Evolutionary conservation across 2,113 vertebrate species (phyloP), one percentile per base, ranked within the genome.

Genomic region (Corythoichthys haematopterus): DNA sequence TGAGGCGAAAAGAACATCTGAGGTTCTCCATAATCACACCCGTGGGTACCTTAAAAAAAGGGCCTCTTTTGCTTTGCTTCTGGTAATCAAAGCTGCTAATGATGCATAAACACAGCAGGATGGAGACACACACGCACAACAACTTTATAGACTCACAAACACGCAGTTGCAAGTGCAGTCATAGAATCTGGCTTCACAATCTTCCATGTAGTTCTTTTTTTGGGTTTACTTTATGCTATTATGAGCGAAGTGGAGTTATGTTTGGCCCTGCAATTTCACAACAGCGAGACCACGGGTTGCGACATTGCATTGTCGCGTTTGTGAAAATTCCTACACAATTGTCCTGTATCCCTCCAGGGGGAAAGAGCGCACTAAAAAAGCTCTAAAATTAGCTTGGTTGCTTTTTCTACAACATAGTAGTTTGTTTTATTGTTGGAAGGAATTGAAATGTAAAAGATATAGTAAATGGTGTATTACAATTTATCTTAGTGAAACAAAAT

Each of bases 1-100:
- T 61, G 16, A 14, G 74, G 74, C 71, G 12, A 1, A 4, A 51
- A 70, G 58, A 78, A 62, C 69, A 70, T 76, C 77, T 82, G 76
- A 76, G 73, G 55, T 60, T 65, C 57, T 69, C 67, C 55, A 28
- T 76, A 68, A 67, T 52, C 53, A 72, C 50, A 60, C 60, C 59
- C 48, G 70, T 15, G 16, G 11, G 36, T 28, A 53, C 59, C 28
- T 56, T 56, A 3, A 56, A 56, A 35, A 56, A 2, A 2, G 28
- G 2, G 13, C 14, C 28, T 40, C 45, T 47, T 37, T 64, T 48
- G 3, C 65, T 59, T 67, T 56, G 52, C 35, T 46, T 60, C 13
- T 50, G 52, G 36, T 81, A 37, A 65, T 70, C 12, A 47, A 61
- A 28, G 7, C 33, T 61, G 60, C 60, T 62, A 70, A 79, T 51